phyloP scores from a whole-genome alignment of 2,888 invertebrate species.

The Clunio marinus region DNA sequence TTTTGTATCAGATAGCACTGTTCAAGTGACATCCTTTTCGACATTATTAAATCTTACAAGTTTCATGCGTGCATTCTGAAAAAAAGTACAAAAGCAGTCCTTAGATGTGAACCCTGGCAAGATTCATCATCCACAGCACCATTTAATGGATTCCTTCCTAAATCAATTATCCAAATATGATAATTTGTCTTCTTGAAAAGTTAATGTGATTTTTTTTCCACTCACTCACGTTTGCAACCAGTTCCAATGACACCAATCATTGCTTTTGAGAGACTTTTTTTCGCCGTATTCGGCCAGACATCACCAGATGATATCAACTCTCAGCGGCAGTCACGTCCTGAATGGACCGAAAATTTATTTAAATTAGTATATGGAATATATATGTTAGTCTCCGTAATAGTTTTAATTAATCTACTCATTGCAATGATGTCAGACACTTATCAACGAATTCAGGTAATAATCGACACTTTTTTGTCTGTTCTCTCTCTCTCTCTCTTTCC shows the following conservation, averaged over 20 bases:
- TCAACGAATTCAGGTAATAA: conserved; percentile 94
- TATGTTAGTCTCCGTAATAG: conserved; percentile 96
- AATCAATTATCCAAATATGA: neutral
- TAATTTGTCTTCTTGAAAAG: neutral
- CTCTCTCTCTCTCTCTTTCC: conserved; percentile 36
- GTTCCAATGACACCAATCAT: conserved; percentile 82
- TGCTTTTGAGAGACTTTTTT: conserved; percentile 96
- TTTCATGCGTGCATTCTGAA: too few relatives aligned
- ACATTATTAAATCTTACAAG: too few relatives aligned
- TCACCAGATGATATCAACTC: conserved; percentile 79
- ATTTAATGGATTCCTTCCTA: too few relatives aligned
- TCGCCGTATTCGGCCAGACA: conserved; percentile 94
- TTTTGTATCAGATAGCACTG: too few relatives aligned
- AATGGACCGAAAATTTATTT: conserved; percentile 82
- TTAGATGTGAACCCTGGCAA: too few relatives aligned
- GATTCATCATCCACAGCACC: neutral
- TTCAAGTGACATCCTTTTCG: too few relatives aligned
- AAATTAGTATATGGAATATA: conserved; percentile 93
- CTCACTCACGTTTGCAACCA: conserved; percentile 56
- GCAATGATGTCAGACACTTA: conserved; percentile 99
- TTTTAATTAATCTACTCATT: conserved; percentile 97
- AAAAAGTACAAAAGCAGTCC: too few relatives aligned
- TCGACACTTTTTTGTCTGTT: conserved; percentile 44
- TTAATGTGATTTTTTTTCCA: neutral
- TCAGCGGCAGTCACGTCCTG: conserved; percentile 64